Evolutionary conservation across 2,113 vertebrate species (phyloP), one percentile per base, ranked within the genome.

Genomic region (Dasyornis broadbenti): DNA sequence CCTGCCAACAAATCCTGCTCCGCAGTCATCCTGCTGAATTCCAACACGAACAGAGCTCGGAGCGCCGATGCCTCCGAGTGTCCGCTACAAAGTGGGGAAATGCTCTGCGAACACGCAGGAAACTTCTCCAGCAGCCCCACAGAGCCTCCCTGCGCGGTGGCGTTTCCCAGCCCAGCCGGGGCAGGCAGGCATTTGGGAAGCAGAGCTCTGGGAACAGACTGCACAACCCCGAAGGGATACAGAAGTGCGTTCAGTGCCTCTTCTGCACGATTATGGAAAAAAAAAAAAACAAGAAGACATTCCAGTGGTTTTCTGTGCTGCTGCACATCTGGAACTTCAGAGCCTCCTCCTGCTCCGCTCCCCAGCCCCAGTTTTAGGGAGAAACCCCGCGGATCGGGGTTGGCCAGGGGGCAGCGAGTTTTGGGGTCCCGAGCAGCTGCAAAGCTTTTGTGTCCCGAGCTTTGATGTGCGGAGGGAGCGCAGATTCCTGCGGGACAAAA

Each of bases 351-450:
- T 3, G 37, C 77, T 15, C 17, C 64, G 0, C 54, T 63, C 57
- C 1, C 4, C 76, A 22, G 49, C 21, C 30, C 5, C 11, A 5
- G 6, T 84, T 96, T 87, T 50, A 12, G 33, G 93, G 69, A 37
- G 50, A 92, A 91, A 53, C 17, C 14, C 45, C 1, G 15, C 13
- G 76, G 60, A 40, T 0, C 20, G 23, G 57, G 76, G 63, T 27
- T 59, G 70, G 79, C 0, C 6, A 37, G 20, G 44, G 75, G 47
- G 22, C 92, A 93, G 94, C 3, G 89, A 47, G 75, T 70, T 78
- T 71, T 35, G 95, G 76, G 89, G 52, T 96, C 73, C 90, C 45
- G 3, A 69, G 95, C 15, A 33, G 54, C 93, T 69, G 31, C 78
- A 12, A 35, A 92, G 45, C 52, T n/a, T 85, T 91, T 86, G 82